Base-by-base conservation (phyloP, 2,797 vertebrate genomes). In the Benthosema pterotum region DNA sequence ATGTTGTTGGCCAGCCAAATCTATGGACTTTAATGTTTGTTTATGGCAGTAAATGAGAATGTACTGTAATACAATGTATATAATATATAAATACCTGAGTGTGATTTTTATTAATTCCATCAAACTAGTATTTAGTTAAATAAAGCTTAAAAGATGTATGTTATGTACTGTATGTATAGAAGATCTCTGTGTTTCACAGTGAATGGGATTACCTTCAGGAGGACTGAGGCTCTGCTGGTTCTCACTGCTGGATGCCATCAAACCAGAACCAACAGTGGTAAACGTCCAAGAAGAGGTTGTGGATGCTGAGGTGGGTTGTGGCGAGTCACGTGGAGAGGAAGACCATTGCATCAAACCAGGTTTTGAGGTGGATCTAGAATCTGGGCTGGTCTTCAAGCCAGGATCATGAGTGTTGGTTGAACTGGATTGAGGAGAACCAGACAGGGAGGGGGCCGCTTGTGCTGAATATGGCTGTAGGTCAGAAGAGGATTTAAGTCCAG, bases 191-290 rank as follows among this genome's bases (percentile, higher is more conserved):
- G 32, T 38, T 38, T 38, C 49, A 43, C 18, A 59, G 1, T 11
- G 2, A 11, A 0, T 16, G 32, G 18, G 14, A 12, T 78, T 82
- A 88, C 87, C 80, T 84, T 56, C 5, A 76, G 17, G 18, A 58
- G 70, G 69, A 61, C 45, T 49, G 16, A 56, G 61, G 67, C 70
- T 73, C 59, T 13, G 72, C 55, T 16, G 60, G 28, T 3, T 13
- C 8, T 19, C 57, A n/a, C 28, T 25, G 14, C 55, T 62, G 42
- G 59, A 42, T 59, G 42, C 63, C 12, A 46, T 46, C 45, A 4
- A 7, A 50, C 15, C 1, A 0, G 6, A 19, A 57, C 54, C 53
- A 56, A 67, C 48, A 52, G 14, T 28, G 71, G 52, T 73, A 9
- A 45, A 55, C 13, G 13, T 6, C 52, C n/a, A 54, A 54, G 7